A percentile compares a stretch with the other conserved stretches of the same genome.
phyloP scores from a whole-genome alignment of 2,113 vertebrate species.

The Ginglymostoma cirratum region DNA sequence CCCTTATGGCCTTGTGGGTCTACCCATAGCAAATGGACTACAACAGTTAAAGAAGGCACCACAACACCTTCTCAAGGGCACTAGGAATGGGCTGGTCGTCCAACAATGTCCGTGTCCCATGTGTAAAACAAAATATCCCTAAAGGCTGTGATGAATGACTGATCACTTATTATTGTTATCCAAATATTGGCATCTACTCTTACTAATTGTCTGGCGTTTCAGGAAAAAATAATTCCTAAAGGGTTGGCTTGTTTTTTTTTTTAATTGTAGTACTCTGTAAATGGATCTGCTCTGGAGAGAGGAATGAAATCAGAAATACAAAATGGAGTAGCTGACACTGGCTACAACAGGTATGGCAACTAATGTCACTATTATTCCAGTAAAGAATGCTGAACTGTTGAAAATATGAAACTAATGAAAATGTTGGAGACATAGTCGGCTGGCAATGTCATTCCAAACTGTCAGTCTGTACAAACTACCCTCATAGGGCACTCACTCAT shows the following conservation, averaged over 20 bases:
- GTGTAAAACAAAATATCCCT: neutral
- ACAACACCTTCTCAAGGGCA: too few relatives aligned
- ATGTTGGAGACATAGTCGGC: neutral
- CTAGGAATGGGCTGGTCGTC: too few relatives aligned
- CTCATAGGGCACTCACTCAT: too few relatives aligned
- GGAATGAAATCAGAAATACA: conserved; percentile 51
- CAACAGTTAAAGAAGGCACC: too few relatives aligned
- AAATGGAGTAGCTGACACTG: conserved; percentile 47
- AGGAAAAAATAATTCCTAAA: neutral
- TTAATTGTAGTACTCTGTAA: conserved; percentile 49
- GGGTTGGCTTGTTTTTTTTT: neutral
- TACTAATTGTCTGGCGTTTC: neutral
- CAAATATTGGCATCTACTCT: neutral
- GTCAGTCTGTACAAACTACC: too few relatives aligned
- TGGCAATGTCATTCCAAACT: too few relatives aligned
- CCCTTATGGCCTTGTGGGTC: too few relatives aligned
- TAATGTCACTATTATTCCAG: neutral
- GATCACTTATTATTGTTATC: neutral
- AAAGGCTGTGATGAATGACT: neutral
- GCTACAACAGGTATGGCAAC: conserved; percentile 46
- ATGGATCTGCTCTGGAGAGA: conserved; percentile 46
- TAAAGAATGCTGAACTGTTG: neutral
- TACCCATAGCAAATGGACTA: too few relatives aligned
- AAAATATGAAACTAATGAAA: neutral
- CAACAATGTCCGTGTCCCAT: too few relatives aligned